phyloP scores from a whole-genome alignment of 2,797 vertebrate species.

The Discoglossus pictus region DNA sequence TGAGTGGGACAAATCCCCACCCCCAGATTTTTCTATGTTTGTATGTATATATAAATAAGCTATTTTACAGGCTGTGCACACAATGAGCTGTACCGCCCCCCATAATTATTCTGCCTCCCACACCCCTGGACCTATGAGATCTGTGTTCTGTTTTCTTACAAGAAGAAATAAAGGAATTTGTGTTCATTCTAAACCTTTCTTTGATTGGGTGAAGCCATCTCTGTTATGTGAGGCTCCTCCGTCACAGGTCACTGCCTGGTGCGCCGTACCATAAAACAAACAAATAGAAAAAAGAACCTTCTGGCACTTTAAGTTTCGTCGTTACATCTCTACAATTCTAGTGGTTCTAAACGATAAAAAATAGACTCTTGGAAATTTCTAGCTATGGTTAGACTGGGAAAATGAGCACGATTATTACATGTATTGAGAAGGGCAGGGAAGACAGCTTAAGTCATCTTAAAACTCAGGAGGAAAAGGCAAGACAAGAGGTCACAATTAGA shows the following conservation, averaged over 20 bases:
- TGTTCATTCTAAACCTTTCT: conserved; percentile 90
- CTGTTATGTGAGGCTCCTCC: conserved; percentile 78
- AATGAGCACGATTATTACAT: conserved; percentile 91
- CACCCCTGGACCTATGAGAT: conserved; percentile 79
- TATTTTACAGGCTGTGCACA: too few species aligned
- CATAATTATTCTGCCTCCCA: too few species aligned
- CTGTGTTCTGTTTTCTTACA: conserved; percentile 74
- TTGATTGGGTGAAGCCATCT: conserved; percentile 94
- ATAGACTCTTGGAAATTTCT: conserved; percentile 74
- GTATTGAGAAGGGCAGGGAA: conserved; percentile 81
- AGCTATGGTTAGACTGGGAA: conserved; percentile 83
- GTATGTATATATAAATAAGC: too few species aligned
- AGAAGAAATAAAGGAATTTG: conserved; percentile 85
- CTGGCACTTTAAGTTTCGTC: conserved; percentile 89
- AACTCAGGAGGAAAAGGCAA: conserved; percentile 87
- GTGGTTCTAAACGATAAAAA: conserved; percentile 80
- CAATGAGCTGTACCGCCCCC: too few species aligned
- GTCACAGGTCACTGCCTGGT: conserved; percentile 95
- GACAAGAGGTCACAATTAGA: conserved; percentile 99
- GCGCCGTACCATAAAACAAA: conserved; percentile 97
- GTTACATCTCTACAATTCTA: conserved; percentile 77
- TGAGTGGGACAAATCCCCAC: too few species aligned
- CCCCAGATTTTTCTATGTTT: too few species aligned
- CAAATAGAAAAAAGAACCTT: conserved; percentile 99
- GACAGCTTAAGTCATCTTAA: conserved; percentile 90